Percentiles rank a stretch among this genome's conserved stretches.
Evolutionary conservation across 2,888 invertebrate genomes (phyloP).

Genomic region (Blera fallax): DNA sequence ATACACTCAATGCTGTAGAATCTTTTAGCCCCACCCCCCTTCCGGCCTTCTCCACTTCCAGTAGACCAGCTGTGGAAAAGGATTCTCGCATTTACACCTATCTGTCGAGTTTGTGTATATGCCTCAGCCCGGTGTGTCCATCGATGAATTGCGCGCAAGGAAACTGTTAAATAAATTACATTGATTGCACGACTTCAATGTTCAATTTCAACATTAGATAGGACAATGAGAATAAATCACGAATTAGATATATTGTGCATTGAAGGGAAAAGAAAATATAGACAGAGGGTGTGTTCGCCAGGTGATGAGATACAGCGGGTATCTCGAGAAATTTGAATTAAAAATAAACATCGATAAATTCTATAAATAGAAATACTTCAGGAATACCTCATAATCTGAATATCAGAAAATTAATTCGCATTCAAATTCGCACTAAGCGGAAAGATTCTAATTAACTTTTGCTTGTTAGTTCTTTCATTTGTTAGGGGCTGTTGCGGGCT

Average conservation of each 20-base stretch:
- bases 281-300: constrained; percentile 22
- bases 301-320: not conserved
- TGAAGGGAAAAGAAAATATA: not conserved
- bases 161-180: constrained; percentile 72
- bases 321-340: too few relatives aligned
- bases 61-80: constrained; percentile 42
- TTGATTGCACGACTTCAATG: constrained; percentile 73
- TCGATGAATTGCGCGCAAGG: constrained; percentile 54
- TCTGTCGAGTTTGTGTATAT: not conserved
- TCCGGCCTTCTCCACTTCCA: too few relatives aligned
- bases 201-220: constrained; percentile 71
- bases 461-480: too few relatives aligned
- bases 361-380: too few relatives aligned
- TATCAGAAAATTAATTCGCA: too few relatives aligned
- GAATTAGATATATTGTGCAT: constrained; percentile 59
- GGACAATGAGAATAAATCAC: constrained; percentile 73
- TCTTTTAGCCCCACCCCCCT: not conserved
- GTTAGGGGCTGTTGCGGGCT: too few relatives aligned
- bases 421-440: too few relatives aligned
- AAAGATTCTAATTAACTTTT: too few relatives aligned
- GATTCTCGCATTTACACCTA: constrained; percentile 63
- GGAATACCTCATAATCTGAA: too few relatives aligned
- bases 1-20: not conserved
- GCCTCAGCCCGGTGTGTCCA: constrained; percentile 26
- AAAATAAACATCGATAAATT: too few relatives aligned